These are phyloP conservation scores for Monopis laevigella DNA, from an alignment of 2,888 invertebrate species.

Conservation along the genomic window DNA sequence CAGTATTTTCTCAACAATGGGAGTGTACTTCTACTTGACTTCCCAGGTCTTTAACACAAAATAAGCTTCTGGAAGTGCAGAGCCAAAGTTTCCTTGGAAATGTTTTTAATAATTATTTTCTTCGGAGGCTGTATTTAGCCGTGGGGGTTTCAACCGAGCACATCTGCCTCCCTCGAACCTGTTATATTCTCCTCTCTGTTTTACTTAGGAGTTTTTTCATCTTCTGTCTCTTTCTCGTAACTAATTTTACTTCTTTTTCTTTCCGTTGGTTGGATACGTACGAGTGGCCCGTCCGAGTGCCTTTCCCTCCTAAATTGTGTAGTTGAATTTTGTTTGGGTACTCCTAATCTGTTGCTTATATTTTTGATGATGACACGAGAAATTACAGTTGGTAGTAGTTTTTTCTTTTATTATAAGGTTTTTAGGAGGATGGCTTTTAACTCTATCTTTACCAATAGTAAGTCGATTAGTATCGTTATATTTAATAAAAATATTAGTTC, in stretches of 20 bases:
- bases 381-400: too few relatives aligned
- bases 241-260: conserved; percentile 56
- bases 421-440: too few relatives aligned
- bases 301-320: conserved; percentile 28
- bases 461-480: too few relatives aligned
- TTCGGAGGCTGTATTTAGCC: conserved; percentile 51
- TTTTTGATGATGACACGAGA: too few relatives aligned
- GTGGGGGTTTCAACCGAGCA: conserved; percentile 46
- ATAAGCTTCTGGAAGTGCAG: conserved; percentile 13
- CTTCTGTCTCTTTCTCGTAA: conserved; percentile 24
- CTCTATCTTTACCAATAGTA: background rate
- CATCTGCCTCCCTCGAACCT: conserved; percentile 59
- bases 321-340: conserved; percentile 22
- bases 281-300: conserved; percentile 31
- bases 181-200: conserved; percentile 52
- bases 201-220: conserved; percentile 36
- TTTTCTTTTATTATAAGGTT: too few relatives aligned
- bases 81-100: conserved; percentile 25
- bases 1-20: too few relatives aligned
- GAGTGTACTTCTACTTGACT: background rate
- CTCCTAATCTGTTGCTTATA: conserved; percentile 4
- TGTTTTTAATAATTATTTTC: conserved; percentile 50
- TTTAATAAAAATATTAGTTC: background rate
- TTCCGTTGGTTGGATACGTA: conserved; percentile 20
- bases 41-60: conserved; percentile 8